Evolutionary conservation across 2,113 vertebrate genomes (phyloP).

Genomic region (Elephas maximus): DNA sequence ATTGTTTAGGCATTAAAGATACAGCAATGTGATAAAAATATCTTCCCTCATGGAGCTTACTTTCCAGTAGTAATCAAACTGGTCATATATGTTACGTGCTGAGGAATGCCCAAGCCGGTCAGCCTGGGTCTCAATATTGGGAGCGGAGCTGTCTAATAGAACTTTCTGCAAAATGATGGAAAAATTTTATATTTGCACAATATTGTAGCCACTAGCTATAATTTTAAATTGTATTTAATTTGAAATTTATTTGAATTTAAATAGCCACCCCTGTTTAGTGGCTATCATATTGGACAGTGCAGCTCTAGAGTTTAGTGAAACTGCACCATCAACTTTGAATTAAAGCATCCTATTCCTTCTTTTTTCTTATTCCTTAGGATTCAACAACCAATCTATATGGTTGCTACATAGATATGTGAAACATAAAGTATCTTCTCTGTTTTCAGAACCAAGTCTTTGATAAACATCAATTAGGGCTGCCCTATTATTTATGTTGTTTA

Average conservation of each 20-base stretch:
- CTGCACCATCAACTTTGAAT: not conserved
- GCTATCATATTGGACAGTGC: no score
- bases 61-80: not conserved
- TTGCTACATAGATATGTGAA: not conserved
- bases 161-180: not conserved
- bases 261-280: not conserved
- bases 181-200: not conserved
- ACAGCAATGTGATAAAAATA: not conserved
- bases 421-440: not conserved
- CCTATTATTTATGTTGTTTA: not conserved
- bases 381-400: not conserved
- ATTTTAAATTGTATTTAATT: not conserved
- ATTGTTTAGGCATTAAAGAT: not conserved
- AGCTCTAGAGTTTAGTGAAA: not conserved
- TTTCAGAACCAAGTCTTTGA: slow-evolving; percentile 14
- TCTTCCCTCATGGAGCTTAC: not conserved
- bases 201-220: not conserved
- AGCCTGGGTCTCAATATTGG: not conserved
- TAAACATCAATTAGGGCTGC: not conserved
- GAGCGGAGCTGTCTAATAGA: not conserved
- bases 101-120: not conserved
- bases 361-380: not conserved
- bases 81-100: rapidly evolving
- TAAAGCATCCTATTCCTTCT: not conserved
- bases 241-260: slow-evolving; percentile 19